These are phyloP conservation scores for Xestia rhomboidea DNA, from an alignment of 2,888 invertebrate genomes.

Conservation along the genomic window DNA sequence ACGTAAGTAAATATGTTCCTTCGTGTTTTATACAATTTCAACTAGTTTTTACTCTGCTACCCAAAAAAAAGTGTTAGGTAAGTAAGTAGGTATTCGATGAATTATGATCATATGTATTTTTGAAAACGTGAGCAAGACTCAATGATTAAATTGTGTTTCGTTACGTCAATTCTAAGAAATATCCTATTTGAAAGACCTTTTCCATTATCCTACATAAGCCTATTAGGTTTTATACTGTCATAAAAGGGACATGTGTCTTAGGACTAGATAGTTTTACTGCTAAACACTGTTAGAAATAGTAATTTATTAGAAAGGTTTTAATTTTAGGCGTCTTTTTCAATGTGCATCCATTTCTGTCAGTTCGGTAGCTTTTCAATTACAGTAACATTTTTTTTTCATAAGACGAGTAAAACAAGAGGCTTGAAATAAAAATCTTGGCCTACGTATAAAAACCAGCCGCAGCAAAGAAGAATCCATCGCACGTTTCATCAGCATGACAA, in stretches of 20 bases:
- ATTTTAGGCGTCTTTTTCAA: constrained; percentile 7
- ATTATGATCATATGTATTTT: background rate
- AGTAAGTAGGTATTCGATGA: background rate
- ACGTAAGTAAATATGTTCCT: background rate
- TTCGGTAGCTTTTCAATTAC: background rate
- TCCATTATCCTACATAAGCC: constrained; percentile 21
- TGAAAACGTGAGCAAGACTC: background rate
- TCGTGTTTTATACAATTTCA: background rate
- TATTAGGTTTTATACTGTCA: constrained; percentile 39
- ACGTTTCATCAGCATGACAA: background rate
- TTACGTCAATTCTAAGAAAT: constrained; percentile 1
- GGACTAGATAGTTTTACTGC: background rate
- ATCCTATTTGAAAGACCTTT: constrained; percentile 4
- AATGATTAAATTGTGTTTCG: background rate
- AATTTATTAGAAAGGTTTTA: background rate
- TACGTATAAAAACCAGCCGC: background rate
- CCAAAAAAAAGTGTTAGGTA: background rate
- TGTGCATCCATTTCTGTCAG: background rate
- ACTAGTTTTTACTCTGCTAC: background rate
- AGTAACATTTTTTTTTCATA: background rate
- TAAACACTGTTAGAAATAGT: background rate
- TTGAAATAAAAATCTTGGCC: background rate
- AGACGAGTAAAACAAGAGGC: background rate
- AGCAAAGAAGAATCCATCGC: background rate
- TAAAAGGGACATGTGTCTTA: constrained; percentile 33